These are phyloP conservation scores for Trinorchestia longiramus DNA, from an alignment of 1,140 invertebrate species.

Conservation along the genomic window DNA sequence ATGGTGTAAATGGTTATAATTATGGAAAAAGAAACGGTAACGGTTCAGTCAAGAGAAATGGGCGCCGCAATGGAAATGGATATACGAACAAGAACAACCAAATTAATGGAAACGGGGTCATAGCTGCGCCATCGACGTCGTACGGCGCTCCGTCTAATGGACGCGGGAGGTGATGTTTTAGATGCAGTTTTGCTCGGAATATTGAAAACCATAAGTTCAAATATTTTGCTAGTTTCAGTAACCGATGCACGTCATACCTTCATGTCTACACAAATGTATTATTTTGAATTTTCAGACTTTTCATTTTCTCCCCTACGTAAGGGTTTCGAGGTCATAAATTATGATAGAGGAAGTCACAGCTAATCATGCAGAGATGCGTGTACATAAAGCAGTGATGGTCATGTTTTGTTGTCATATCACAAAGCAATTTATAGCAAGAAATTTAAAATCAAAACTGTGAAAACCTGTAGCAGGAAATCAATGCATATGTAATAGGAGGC, in stretches of 20 bases:
- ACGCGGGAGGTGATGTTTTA: neutral
- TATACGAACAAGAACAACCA: neutral
- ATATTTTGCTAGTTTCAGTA: neutral
- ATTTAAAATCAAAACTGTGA: too few relatives aligned
- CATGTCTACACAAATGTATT: neutral
- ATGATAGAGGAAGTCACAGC: neutral
- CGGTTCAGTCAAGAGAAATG: neutral
- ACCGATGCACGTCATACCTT: neutral
- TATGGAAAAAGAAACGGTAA: neutral
- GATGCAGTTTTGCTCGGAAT: neutral
- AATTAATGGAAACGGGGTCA: neutral
- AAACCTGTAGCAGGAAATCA: too few relatives aligned
- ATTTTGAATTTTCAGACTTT: neutral
- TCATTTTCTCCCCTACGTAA: neutral
- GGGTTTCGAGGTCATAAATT: neutral
- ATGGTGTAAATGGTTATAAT: neutral
- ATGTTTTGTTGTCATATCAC: too few relatives aligned
- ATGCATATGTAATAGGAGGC: too few relatives aligned
- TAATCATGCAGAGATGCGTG: neutral
- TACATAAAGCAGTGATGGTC: too few relatives aligned
- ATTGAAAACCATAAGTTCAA: neutral
- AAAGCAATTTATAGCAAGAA: too few relatives aligned
- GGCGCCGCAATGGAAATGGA: neutral
- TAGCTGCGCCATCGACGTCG: neutral
- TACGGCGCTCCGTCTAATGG: neutral